Base-by-base conservation (phyloP, 1,140 invertebrate genomes). In the Calosoma granatense region DNA sequence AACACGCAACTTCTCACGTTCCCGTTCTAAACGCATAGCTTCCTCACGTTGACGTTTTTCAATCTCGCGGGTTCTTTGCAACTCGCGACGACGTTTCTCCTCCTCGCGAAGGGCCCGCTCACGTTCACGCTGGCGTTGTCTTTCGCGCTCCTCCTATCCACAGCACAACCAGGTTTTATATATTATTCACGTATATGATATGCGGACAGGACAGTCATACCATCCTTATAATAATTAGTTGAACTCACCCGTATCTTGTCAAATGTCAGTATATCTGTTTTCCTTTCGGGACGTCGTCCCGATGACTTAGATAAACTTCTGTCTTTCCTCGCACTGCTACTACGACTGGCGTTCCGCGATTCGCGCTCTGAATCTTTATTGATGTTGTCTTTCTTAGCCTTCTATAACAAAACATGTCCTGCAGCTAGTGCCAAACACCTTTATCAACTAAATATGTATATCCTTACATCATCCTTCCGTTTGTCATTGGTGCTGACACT, bases 41-140 rank as follows among this genome's bases (percentile, higher is more conserved):
- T 95, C 92, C 61, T 86, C 82, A 14, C 85, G 76, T 64, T 92
- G 88, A 12, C 85, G 78, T 4, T 88, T 76, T 63, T 92, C 87
- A 12, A 90, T 81, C 64, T 91, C 88, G 4, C 84, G 74, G 59
- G 89, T 81, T 52, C 85, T 76, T 26, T 81, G 75, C 57, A 83
- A 77, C 58, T 85, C 84, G 47, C 84, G 79, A 23, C 86, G 78
- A 12, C 87, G 77, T 56, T 90, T 80, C 61, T 91, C 87, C 67
- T 91, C 87, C 66, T 92, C 88, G 26, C 90, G 80, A 43, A 86
- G 67, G 55, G 82, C 77, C 41, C 89, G 79, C 63, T 90, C 88
- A 26, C 83, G 76, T 66, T 93, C 88, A 19, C 89, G 79, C 2
- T 86, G 66, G 22, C 88, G 78, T 59, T 90, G 87, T 52, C 84